phyloP scores from a whole-genome alignment of 2,113 vertebrate genomes.

The Dendrocopos noguchii region DNA sequence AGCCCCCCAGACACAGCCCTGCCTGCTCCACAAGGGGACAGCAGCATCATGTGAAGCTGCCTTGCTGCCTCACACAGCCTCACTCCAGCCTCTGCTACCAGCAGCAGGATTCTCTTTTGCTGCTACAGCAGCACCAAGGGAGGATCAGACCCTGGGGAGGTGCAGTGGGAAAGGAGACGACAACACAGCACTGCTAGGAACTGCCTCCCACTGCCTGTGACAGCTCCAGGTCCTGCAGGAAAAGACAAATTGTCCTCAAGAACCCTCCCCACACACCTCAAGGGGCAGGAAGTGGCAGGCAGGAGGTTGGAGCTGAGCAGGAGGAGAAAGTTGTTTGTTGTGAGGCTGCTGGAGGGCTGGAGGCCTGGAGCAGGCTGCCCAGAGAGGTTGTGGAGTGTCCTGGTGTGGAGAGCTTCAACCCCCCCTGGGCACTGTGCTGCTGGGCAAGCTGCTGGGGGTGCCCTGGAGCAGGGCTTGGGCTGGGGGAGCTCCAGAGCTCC shows the following conservation, averaged over 20 bases:
- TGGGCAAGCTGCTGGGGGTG: too few relatives aligned
- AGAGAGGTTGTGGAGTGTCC: too few relatives aligned
- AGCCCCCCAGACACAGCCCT: neutral
- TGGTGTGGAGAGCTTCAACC: too few relatives aligned
- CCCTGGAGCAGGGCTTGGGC: too few relatives aligned
- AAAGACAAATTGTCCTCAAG: neutral
- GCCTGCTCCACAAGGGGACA: neutral
- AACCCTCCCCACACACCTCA: neutral
- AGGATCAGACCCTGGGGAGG: neutral
- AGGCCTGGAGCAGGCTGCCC: too few relatives aligned
- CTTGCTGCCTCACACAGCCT: neutral
- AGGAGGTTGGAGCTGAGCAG: too few relatives aligned
- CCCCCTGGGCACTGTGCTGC: too few relatives aligned
- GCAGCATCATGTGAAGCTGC: fast-evolving
- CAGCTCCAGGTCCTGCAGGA: fast-evolving
- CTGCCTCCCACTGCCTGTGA: neutral
- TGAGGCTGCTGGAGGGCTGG: too few relatives aligned
- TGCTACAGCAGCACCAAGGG: neutral
- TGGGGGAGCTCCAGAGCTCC: too few relatives aligned
- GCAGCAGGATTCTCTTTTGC: fast-evolving
- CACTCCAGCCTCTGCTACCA: neutral
- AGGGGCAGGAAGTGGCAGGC: too few relatives aligned
- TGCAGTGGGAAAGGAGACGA: neutral
- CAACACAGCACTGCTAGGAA: neutral
- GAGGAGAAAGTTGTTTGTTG: too few relatives aligned